These are phyloP conservation scores for Maconellicoccus hirsutus DNA, from an alignment of 1,140 invertebrate genomes.

Conservation along the genomic window DNA sequence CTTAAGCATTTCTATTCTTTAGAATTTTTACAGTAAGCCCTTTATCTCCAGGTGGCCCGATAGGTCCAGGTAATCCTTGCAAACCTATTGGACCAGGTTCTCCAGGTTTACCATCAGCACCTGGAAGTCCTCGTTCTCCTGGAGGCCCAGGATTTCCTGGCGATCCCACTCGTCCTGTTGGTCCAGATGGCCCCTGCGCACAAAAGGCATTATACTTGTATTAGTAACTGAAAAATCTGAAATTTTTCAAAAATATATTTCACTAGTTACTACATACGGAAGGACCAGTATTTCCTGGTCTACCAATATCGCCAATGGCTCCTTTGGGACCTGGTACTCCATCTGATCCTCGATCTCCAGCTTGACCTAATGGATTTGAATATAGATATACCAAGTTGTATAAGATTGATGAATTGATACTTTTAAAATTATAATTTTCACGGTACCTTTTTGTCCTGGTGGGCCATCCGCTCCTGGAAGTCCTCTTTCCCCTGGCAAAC, in stretches of 20 bases:
- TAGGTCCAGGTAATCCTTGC: slow-evolving; percentile 25
- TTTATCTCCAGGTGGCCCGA: slow-evolving; percentile 26
- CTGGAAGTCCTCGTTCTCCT: slow-evolving; percentile 42
- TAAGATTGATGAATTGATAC: too few relatives aligned
- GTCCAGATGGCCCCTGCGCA: slow-evolving; percentile 54
- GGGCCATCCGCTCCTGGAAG: slow-evolving; percentile 39
- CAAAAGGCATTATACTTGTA: slow-evolving; percentile 12
- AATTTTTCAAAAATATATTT: too few relatives aligned
- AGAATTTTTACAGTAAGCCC: slow-evolving; percentile 23
- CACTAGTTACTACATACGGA: not conserved
- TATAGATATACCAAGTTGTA: too few relatives aligned
- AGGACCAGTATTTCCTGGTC: slow-evolving; percentile 39
- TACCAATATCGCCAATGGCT: slow-evolving; percentile 38
- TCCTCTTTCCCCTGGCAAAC: slow-evolving; percentile 50
- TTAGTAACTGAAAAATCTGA: not conserved
- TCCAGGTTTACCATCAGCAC: slow-evolving; percentile 25
- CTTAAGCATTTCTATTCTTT: not conserved
- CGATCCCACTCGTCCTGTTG: slow-evolving; percentile 39
- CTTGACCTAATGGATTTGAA: not conserved
- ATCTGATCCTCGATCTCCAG: not conserved
- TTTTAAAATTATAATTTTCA: not conserved
- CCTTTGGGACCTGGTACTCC: slow-evolving; percentile 55
- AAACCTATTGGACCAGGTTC: slow-evolving; percentile 25
- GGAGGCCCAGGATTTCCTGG: slow-evolving; percentile 55
- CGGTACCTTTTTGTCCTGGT: slow-evolving; percentile 26